Evolutionary conservation across 2,797 vertebrate genomes (phyloP), one percentile per base, ranked within the genome.

Genomic region (Podarcis siculus): DNA sequence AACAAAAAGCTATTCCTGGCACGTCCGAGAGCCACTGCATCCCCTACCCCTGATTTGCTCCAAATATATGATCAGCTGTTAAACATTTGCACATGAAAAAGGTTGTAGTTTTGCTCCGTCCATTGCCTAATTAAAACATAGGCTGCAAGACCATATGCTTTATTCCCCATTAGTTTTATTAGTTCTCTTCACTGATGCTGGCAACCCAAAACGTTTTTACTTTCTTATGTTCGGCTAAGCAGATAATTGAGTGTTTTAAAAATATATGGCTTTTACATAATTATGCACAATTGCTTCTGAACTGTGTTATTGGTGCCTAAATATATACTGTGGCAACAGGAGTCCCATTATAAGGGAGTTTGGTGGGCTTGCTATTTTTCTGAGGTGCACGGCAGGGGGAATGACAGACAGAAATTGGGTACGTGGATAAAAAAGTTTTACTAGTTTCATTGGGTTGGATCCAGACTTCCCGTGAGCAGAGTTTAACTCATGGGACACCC

Each of bases 61-160:
- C 69, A 19, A 32, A 64, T 89, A 90, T 90, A 73, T 79, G 85
- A 91, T 89, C 80, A 91, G 85, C 73, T 90, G 93, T 87, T 93
- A 89, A 91, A 89, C 69, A 90, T 94, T 90, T 90, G 87, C 90
- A 93, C 72, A 83, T 27, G 17, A 73, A 90, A 78, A 90, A 92
- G n/a, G 8, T 5, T 45, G 25, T 32, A 80, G 55, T 87, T 87
- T 64, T 73, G 49, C 32, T 67, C 37, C 17, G 69, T 72, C 76
- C 39, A 58, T 17, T 73, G 35, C 67, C 64, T 64, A 88, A 88
- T 88, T 88, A 84, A 79, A 72, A n/a, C 67, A 72, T 42, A 71
- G 85, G 66, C 35, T 84, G 32, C 49, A 42, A n/a, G 55, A 72
- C 12, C 45, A 13, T 83, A 39, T 42, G 71, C 67, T 83, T 15